phyloP scores from a whole-genome alignment of 2,797 vertebrate species.

The Pampus argenteus region DNA sequence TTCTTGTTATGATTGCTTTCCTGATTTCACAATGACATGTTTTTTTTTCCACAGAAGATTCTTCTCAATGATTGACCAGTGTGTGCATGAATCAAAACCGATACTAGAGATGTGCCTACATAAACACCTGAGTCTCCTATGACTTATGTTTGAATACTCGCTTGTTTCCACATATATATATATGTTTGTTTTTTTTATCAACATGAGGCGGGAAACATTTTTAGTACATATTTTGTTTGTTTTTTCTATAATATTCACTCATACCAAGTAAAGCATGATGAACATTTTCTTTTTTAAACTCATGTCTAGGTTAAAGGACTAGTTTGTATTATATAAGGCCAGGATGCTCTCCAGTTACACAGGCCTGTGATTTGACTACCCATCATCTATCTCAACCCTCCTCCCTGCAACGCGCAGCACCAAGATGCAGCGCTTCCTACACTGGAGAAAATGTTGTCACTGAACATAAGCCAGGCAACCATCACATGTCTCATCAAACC shows the following conservation, averaged over 20 bases:
- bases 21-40: neutral
- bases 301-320: no score
- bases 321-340: no score
- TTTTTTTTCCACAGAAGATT: conserved; percentile 10
- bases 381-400: neutral
- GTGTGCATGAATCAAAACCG: neutral
- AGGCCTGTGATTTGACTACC: neutral
- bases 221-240: no score
- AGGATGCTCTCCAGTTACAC: neutral
- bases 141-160: neutral
- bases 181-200: no score
- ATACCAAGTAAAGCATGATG: no score
- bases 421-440: neutral
- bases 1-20: conserved; percentile 14
- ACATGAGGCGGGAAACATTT: no score
- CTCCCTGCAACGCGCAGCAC: neutral
- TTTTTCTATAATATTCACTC: no score
- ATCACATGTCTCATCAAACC: neutral
- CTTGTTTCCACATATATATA: no score
- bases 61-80: neutral
- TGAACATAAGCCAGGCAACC: neutral
- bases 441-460: neutral
- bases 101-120: neutral
- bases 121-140: neutral
- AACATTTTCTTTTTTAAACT: no score